phyloP scores from a whole-genome alignment of 2,888 invertebrate species.

The Phaedon cochleariae region DNA sequence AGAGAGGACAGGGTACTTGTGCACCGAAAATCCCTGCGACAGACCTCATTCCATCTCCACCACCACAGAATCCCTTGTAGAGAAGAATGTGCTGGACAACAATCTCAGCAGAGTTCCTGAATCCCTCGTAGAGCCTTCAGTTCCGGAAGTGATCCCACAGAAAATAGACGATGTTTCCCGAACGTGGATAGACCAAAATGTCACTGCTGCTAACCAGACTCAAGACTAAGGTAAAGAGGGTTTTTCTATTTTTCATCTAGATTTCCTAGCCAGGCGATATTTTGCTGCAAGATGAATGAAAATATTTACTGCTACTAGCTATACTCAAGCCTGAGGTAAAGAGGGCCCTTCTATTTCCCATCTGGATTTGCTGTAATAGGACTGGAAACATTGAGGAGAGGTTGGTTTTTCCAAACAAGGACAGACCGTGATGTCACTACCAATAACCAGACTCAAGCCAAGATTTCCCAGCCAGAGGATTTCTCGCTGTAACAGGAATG shows the following conservation, averaged over 20 bases:
- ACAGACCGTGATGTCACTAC: too few species aligned
- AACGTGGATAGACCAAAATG: not conserved
- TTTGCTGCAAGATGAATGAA: too few species aligned
- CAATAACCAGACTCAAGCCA: too few species aligned
- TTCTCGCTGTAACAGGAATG: too few species aligned
- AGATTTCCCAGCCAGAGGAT: too few species aligned
- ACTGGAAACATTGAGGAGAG: too few species aligned
- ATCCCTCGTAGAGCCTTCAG: not conserved
- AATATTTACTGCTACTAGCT: too few species aligned
- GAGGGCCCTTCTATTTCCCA: too few species aligned
- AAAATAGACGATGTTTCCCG: not conserved
- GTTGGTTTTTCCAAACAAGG: too few species aligned
- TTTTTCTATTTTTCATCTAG: not conserved
- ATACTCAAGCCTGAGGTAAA: too few species aligned
- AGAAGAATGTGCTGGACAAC: slow-evolving; percentile 24
- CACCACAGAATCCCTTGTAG: slow-evolving; percentile 36
- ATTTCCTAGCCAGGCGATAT: not conserved
- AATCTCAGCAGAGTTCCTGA: not conserved
- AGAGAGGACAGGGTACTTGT: slow-evolving; percentile 66
- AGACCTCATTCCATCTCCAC: slow-evolving; percentile 36
- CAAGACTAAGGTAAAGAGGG: not conserved
- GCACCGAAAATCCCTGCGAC: slow-evolving; percentile 64
- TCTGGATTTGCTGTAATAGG: too few species aligned
- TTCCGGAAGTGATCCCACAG: not conserved
- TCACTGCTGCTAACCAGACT: not conserved